Conservation (phyloP, 2,888 invertebrate genomes). For the Athetis lepigone region DNA sequence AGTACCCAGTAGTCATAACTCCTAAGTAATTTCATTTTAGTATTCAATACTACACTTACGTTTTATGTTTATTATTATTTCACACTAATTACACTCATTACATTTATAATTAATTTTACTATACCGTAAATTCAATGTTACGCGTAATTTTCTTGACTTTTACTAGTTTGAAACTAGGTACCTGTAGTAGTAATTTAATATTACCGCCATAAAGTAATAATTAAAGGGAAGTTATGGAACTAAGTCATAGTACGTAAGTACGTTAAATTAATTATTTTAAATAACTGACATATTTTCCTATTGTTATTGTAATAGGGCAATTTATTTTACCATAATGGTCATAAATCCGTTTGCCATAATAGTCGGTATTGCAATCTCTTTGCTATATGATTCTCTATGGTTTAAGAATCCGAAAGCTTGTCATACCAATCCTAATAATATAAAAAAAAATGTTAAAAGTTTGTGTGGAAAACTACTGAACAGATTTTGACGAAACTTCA, state of each 20-base stretch:
- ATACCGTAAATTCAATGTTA: conserved; percentile 1
- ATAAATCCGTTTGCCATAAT: no score
- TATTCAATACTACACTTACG: conserved; percentile 12
- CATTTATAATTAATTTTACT: conserved; percentile 4
- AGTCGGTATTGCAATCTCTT: no score
- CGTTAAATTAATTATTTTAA: background rate
- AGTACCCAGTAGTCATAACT: conserved; percentile 37
- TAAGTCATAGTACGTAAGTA: background rate
- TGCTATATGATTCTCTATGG: no score
- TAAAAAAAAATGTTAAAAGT: no score
- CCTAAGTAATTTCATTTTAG: conserved; percentile 20
- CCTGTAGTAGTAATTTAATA: background rate
- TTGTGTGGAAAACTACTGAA: no score
- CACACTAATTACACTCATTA: conserved; percentile 32
- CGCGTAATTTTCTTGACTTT: conserved; percentile 12
- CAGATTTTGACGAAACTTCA: no score
- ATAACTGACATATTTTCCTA: background rate
- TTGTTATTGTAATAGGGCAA: no score
- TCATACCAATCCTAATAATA: no score
- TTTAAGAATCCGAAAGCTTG: no score
- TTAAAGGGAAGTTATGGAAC: background rate
- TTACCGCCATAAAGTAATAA: background rate
- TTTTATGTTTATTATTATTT: conserved; percentile 51
- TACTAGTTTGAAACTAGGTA: conserved; percentile 7
- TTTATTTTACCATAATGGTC: no score